Evolutionary conservation across 2,797 vertebrate species (phyloP), one percentile per base, ranked within the genome.

Genomic region (Microctenopoma stevenorrisi): DNA sequence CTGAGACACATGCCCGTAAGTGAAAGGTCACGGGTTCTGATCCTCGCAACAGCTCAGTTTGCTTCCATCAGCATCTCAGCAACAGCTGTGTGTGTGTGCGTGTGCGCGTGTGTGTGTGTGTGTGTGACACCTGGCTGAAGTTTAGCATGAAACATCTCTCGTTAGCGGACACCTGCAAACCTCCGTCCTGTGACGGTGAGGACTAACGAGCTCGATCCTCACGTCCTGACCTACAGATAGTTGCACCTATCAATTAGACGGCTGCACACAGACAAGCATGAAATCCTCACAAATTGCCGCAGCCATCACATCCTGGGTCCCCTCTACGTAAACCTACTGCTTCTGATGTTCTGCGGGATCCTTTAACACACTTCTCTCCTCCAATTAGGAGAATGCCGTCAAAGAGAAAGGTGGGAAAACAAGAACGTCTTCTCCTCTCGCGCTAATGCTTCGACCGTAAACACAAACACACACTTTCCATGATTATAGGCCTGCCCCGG

Each of bases 391-490:
- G 51, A 62, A 49, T 30, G 11, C 10, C 13, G 47, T 59, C 46
- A 62, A 37, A 73, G 37, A 64, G 5, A 60, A 63, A 5, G 46
- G 73, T 76, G 74, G 74, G 81, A 74, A 79, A 75, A 51, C 55
- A 52, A 4, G 46, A 46, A 46, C 12, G 26, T 44, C 75, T 56
- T 51, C 77, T 77, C 56, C 56, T 25, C 60, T 55, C 77, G 89
- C 72, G 49, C 81, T 88, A 92, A 86, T 75, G 89, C 72, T 79
- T 62, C 68, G 74, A 52, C 78, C 64, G 82, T 72, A 85, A 84
- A 88, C 87, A 86, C 81, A 88, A 88, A 88, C 85, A 85, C 85
- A 88, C 80, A 85, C 86, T 88, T 86, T 89, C 86, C 68, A 87
- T 88, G 86, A 93, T 93, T 88, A 88, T 50, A 90, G 86, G 78